A percentile compares a stretch with the other conserved stretches of the same genome.
These are phyloP conservation scores for Andricus curvator DNA, from an alignment of 2,888 invertebrate genomes.

Conservation along the genomic window DNA sequence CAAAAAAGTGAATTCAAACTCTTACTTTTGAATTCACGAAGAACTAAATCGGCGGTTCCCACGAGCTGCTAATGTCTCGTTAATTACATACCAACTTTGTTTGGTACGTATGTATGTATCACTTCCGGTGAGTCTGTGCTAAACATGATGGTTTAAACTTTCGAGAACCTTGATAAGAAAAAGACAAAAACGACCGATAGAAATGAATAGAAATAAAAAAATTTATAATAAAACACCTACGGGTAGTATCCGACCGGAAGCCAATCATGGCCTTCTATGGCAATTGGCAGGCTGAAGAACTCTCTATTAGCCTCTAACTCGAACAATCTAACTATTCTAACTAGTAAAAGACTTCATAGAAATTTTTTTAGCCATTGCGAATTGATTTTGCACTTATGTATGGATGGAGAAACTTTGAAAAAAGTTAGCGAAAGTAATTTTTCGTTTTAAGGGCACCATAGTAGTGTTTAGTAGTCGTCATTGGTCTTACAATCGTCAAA, in stretches of 20 bases:
- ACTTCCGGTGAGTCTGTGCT: neutral
- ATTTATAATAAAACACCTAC: neutral
- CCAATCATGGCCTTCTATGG: neutral
- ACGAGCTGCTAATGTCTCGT: constrained; percentile 46
- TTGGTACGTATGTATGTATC: neutral
- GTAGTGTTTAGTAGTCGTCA: no score
- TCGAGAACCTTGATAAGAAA: neutral
- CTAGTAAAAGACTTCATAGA: neutral
- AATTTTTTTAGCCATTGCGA: constrained; percentile 46
- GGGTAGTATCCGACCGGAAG: neutral
- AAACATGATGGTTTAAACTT: neutral
- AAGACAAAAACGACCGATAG: neutral
- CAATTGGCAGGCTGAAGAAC: no score
- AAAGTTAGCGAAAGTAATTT: no score
- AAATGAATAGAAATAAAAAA: neutral
- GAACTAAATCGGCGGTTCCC: constrained; percentile 59
- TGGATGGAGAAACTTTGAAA: no score
- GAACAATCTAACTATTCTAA: neutral
- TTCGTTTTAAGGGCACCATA: no score
- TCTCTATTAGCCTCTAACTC: neutral
- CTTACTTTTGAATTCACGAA: constrained; percentile 39
- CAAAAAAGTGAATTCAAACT: neutral
- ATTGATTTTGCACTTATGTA: constrained; percentile 45
- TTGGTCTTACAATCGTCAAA: no score
- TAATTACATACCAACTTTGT: constrained; percentile 48